phyloP scores from a whole-genome alignment of 2,888 invertebrate species.

The Ashinkailepas kermadecensis region DNA sequence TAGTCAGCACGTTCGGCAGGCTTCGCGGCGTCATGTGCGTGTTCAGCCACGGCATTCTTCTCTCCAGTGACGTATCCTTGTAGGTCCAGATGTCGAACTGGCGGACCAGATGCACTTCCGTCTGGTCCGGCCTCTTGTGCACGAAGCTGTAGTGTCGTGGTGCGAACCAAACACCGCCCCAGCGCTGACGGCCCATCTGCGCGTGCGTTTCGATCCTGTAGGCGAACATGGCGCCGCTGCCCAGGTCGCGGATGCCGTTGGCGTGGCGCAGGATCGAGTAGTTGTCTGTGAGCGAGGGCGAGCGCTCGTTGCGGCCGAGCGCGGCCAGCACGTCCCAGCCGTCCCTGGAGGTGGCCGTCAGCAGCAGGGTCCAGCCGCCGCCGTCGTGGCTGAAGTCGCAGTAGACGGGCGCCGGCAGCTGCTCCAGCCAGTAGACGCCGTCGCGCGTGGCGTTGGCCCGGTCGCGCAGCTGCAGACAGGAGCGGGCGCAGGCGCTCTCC shows the following conservation, averaged over 20 bases:
- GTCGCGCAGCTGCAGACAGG: background rate
- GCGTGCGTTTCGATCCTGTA: constrained; percentile 8
- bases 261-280: too few relatives aligned
- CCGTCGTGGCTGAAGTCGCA: constrained; percentile 10
- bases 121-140: background rate
- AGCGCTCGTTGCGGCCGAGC: too few relatives aligned
- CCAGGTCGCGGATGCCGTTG: too few relatives aligned
- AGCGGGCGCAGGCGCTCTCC: background rate
- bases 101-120: background rate
- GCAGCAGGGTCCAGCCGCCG: too few relatives aligned
- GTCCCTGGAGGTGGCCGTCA: too few relatives aligned
- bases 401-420: background rate
- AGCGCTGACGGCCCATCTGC: background rate
- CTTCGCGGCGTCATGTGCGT: background rate
- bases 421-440: background rate
- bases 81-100: background rate
- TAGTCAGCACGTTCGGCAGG: background rate
- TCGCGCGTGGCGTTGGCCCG: background rate
- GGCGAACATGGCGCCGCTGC: background rate
- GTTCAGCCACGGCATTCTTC: background rate
- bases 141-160: background rate
- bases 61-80: background rate
- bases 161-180: constrained; percentile 14
- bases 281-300: too few relatives aligned
- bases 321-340: too few relatives aligned